phyloP scores from a whole-genome alignment of 2,888 invertebrate genomes.

The Notodonta ziczac region DNA sequence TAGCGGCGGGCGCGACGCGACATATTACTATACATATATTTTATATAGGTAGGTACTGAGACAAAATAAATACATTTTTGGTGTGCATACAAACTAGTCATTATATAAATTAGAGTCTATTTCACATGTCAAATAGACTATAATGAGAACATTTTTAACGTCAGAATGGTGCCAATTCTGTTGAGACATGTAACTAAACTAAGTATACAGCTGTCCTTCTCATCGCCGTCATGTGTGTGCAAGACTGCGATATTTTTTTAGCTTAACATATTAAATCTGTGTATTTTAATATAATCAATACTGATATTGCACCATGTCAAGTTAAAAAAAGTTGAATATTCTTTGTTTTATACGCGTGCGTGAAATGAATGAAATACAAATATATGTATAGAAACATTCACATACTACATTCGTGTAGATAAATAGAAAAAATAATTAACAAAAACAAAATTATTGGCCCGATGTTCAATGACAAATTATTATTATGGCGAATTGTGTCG shows the following conservation, averaged over 20 bases:
- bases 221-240: too few relatives aligned
- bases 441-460: not conserved
- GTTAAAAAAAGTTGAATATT: too few relatives aligned
- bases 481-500: not conserved
- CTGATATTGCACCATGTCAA: not conserved
- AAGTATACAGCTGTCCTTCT: too few relatives aligned
- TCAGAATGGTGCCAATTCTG: too few relatives aligned
- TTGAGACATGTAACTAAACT: too few relatives aligned
- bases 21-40: conserved; percentile 16
- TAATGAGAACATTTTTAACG: too few relatives aligned
- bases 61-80: conserved; percentile 4
- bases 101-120: not conserved
- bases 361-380: not conserved
- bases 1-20: conserved; percentile 11
- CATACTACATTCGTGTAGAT: not conserved
- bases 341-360: too few relatives aligned
- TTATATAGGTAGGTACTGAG: not conserved
- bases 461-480: not conserved
- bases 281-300: not conserved
- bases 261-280: too few relatives aligned
- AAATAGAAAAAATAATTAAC: not conserved
- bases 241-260: too few relatives aligned
- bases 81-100: not conserved
- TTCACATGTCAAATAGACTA: too few relatives aligned
- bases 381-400: conserved; percentile 4